Evolutionary conservation across 1,140 invertebrate genomes (phyloP), one percentile per base, ranked within the genome.

Genomic region (Heliothis virescens): DNA sequence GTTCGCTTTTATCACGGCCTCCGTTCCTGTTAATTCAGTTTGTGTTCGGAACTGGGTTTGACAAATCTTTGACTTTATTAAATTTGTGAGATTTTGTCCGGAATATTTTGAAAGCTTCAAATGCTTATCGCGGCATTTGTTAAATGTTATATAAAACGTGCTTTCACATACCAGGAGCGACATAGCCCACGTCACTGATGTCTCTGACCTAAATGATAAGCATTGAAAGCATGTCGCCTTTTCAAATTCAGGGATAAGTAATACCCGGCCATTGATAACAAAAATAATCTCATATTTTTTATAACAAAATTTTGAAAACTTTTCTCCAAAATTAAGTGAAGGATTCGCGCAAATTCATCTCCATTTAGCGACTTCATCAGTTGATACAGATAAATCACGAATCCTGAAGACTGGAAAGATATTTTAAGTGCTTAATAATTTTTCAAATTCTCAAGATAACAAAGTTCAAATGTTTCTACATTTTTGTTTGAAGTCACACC

Each of bases 301-400:
- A 86, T 79, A 79, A 53, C 83, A 72, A 81, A 67, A 73, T 79
- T 84, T 83, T 82, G 79, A 21, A 16, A 59, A 48, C 53, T 11
- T 73, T 41, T n/a, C 16, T 26, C 60, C 72, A 74, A 26, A 76
- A 82, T 81, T 57, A 76, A 79, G 81, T 85, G 79, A 85, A 81
- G 60, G 71, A 84, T 85, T 77, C 26, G 63, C 21, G 67, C 57
- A 80, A 83, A 91, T 91, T 88, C 83, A 86, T 91, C 89, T 89
- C 81, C 82, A 86, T 89, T 89, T 78, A 82, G 69, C 63, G 81
- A 84, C 82, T 84, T 82, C 79, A 85, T 77, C 83, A 82, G 77
- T 84, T 88, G 82, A 86, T 88, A 80, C 85, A 86, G 82, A 89
- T 87, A 87, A 88, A 87, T 88, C 83, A 85, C 83, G 80, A 63